Conservation (phyloP, 2,113 vertebrate genomes). For the Tinamus guttatus region DNA sequence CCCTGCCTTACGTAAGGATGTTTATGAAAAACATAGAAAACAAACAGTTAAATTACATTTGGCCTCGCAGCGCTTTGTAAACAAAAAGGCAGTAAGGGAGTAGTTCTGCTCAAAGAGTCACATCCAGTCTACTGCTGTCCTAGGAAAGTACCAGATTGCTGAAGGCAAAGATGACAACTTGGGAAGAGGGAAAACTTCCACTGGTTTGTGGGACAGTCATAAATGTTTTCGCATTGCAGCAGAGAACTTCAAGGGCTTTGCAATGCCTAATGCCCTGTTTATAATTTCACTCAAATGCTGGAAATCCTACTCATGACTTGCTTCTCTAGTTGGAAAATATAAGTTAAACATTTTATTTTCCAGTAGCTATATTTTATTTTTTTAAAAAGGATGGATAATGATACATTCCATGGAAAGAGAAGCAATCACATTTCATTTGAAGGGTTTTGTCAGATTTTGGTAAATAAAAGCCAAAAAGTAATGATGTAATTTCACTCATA, state of each 20-base stretch:
- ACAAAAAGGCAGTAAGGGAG: not conserved
- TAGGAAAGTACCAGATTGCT: not conserved
- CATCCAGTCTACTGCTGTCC: not conserved
- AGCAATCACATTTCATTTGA: not conserved
- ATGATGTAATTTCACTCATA: not conserved
- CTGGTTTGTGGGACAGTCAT: not conserved
- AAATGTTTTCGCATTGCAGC: not conserved
- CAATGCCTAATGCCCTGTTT: not conserved
- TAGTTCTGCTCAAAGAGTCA: not conserved
- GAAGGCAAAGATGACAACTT: not conserved
- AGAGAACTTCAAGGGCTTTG: not conserved
- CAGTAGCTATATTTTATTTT: not conserved
- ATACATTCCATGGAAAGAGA: not conserved
- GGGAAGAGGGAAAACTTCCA: not conserved
- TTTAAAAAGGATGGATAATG: not conserved
- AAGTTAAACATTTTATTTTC: not conserved
- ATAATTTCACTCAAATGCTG: not conserved
- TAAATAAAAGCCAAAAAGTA: not conserved
- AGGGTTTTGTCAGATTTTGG: not conserved
- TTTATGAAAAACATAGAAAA: not conserved
- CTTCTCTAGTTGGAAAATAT: not conserved
- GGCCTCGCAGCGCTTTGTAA: not conserved
- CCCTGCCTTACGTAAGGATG: not conserved
- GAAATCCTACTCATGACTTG: not conserved
- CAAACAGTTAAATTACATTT: not conserved